Base-by-base conservation (phyloP, 2,797 vertebrate species). In the Merluccius polli region DNA sequence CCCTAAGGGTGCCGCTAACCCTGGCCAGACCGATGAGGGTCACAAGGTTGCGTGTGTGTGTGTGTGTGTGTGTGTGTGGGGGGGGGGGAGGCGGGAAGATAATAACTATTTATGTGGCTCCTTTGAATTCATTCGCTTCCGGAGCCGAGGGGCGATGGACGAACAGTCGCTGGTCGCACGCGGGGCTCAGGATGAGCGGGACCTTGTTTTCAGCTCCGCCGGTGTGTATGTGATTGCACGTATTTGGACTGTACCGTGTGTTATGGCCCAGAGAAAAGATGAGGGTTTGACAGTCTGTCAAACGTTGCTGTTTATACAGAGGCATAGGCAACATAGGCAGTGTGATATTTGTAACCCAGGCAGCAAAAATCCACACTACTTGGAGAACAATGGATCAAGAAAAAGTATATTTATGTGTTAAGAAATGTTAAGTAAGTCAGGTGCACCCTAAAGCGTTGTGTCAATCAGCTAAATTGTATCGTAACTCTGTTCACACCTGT, bases 81-180 rank as follows among this genome's bases (percentile, higher is more conserved):
- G 15, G 77, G 67, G 77, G 13, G 67, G 16, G 33, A 29, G 27
- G 31, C 73, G 52, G 41, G 70, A 52, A 69, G 70, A 29, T 68
- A 29, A 82, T 87, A 76, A 75, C 44, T 79, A 83, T 85, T 82
- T 79, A 84, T 80, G 73, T 38, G 21, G 75, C 52, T 59, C 30
- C 83, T 84, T 75, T 75, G 72, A 85, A 78, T 38, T 24, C 48
- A 16, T 74, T 83, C 79, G 44, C 44, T 52, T 52, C 69, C 71
- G 27, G 73, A 68, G 59, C 38, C 13, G 38, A 12, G 1, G 38
- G 4, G 38, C 4, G 2, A 41, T 12, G 38, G 38, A 3, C 11
- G 38, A 13, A 15, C 13, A 12, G 11, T 13, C 38, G 38, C 38
- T 41, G 38, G 38, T 41, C 38, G 12, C 11, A 15, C 11, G 38